These are phyloP conservation scores for Oreochromis aureus DNA, from an alignment of 2,113 vertebrate genomes.

Conservation along the genomic window DNA sequence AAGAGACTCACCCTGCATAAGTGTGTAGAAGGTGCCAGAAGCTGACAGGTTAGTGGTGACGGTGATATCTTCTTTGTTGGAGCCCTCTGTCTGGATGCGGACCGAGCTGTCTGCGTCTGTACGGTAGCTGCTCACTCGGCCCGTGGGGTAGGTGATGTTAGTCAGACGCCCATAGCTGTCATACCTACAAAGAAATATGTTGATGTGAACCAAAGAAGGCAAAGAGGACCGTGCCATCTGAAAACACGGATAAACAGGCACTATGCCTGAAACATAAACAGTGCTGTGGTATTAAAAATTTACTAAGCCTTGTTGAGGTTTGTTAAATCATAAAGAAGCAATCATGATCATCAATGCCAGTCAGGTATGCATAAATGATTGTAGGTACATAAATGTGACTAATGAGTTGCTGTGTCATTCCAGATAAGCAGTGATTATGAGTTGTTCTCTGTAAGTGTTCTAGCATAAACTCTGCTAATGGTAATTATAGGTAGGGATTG, in stretches of 20 bases:
- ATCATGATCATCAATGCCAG: neutral
- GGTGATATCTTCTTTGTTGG: conserved; percentile 92
- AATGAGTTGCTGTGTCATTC: neutral
- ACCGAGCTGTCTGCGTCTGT: conserved; percentile 88
- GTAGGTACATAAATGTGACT: neutral
- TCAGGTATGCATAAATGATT: neutral
- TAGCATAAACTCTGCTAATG: neutral
- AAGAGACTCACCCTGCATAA: conserved; percentile 85
- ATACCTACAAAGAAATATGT: conserved; percentile 74
- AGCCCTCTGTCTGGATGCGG: conserved; percentile 88
- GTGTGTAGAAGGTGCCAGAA: conserved; percentile 93
- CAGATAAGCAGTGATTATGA: neutral
- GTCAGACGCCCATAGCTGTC: conserved; percentile 93
- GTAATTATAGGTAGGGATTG: neutral
- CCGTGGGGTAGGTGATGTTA: conserved; percentile 95
- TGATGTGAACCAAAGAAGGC: neutral
- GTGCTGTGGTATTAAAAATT: neutral
- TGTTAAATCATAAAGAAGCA: neutral
- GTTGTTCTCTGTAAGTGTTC: neutral
- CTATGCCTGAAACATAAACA: neutral
- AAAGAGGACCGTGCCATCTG: neutral
- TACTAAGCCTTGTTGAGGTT: neutral
- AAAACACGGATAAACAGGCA: neutral
- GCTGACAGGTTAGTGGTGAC: conserved; percentile 97
- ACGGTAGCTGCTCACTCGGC: conserved; percentile 93